Conservation (phyloP, 2,113 vertebrate genomes). For the Saimiri boliviensis region DNA sequence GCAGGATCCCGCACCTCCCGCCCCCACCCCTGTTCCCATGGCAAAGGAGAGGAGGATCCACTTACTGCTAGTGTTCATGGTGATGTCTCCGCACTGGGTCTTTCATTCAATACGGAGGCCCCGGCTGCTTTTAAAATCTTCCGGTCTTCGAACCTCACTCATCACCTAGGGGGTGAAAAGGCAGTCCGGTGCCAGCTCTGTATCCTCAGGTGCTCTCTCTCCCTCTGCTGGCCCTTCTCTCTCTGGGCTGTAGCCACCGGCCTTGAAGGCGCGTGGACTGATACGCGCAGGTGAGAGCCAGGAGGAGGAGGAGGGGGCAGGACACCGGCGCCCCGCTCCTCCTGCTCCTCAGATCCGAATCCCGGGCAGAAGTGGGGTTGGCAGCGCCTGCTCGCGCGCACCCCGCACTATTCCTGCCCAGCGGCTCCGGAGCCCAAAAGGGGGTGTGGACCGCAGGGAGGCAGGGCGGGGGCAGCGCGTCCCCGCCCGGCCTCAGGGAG, state of each 20-base stretch:
- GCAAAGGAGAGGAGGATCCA: slow-evolving; percentile 77
- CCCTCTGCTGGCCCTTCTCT: slow-evolving; percentile 21
- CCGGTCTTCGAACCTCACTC: slow-evolving; percentile 39
- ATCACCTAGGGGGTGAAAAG: slow-evolving; percentile 58
- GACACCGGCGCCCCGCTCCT: not conserved
- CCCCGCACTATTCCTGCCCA: not conserved
- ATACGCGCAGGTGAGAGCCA: slow-evolving; percentile 57
- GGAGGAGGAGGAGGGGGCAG: not conserved
- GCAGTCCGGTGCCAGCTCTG: slow-evolving; percentile 35
- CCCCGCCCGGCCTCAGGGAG: slow-evolving; percentile 54
- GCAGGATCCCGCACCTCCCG: slow-evolving; percentile 68
- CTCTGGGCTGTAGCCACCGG: slow-evolving; percentile 47
- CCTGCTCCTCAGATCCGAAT: not conserved
- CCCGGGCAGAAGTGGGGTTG: not conserved
- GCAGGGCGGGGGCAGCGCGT: slow-evolving; percentile 63
- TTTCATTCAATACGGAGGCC: slow-evolving; percentile 82
- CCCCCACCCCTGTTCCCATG: slow-evolving; percentile 70
- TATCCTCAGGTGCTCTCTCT: slow-evolving; percentile 57
- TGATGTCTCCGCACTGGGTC: slow-evolving; percentile 78
- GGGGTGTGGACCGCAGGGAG: slow-evolving; percentile 70
- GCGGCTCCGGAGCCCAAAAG: slow-evolving; percentile 51
- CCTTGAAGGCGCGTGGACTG: slow-evolving; percentile 51
- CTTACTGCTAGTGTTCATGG: slow-evolving; percentile 89
- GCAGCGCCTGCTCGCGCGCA: not conserved
- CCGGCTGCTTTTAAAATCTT: slow-evolving; percentile 74